Evolutionary conservation across 2,888 invertebrate genomes (phyloP).

Genomic region (Metellina segmentata): DNA sequence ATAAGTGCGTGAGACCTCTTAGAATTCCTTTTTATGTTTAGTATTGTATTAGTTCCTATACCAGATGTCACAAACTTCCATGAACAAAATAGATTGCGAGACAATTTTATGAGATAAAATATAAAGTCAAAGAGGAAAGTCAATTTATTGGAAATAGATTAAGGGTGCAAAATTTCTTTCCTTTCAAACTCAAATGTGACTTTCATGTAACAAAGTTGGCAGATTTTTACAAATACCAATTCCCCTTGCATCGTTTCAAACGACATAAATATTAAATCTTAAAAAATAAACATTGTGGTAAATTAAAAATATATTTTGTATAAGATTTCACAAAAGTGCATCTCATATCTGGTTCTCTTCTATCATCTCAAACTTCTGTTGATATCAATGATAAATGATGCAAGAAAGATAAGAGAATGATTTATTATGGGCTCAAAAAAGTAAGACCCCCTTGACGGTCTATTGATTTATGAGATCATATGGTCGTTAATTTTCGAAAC

Average conservation of each 20-base stretch:
- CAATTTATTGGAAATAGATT: not conserved
- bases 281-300: too few species aligned
- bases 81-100: too few species aligned
- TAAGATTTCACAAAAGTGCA: not conserved
- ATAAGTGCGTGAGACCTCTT: too few species aligned
- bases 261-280: too few species aligned
- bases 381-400: conserved; percentile 38
- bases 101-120: too few species aligned
- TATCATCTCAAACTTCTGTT: conserved; percentile 1
- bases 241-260: too few species aligned
- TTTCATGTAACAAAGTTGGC: not conserved
- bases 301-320: not conserved
- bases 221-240: not conserved
- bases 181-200: not conserved
- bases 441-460: conserved; percentile 10
- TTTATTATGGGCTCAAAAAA: conserved; percentile 19
- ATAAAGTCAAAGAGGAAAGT: not conserved
- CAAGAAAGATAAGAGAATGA: conserved; percentile 43
- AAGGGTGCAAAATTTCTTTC: not conserved
- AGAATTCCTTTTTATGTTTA: too few species aligned
- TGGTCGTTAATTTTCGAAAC: conserved; percentile 52
- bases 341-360: not conserved
- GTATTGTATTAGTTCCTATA: too few species aligned
- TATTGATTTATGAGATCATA: conserved; percentile 41
- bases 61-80: too few species aligned